phyloP scores from a whole-genome alignment of 2,797 vertebrate species.

The Mycteria americana region DNA sequence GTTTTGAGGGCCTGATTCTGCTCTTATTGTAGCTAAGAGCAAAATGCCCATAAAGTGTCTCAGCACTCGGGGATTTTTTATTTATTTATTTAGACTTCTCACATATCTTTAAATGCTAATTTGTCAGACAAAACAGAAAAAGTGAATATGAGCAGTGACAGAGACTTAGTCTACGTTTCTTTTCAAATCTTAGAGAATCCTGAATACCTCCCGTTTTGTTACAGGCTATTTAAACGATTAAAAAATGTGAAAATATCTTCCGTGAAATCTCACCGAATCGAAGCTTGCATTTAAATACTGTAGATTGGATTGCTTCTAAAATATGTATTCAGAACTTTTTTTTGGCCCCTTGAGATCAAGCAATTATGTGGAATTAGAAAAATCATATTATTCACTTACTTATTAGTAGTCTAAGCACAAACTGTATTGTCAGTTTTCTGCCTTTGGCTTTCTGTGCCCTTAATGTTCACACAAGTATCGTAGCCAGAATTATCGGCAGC shows the following conservation, averaged over 20 bases:
- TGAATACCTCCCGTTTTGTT: slow-evolving; percentile 35
- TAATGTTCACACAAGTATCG: slow-evolving; percentile 81
- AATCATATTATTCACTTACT: slow-evolving; percentile 74
- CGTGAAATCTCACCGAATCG: slow-evolving; percentile 49
- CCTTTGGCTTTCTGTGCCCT: slow-evolving; percentile 80
- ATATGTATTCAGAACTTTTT: slow-evolving; percentile 68
- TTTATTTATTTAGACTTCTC: slow-evolving; percentile 69
- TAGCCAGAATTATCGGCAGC: slow-evolving; percentile 77
- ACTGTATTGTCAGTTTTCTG: slow-evolving; percentile 80
- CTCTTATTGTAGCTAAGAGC: slow-evolving; percentile 14
- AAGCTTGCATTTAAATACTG: slow-evolving; percentile 60
- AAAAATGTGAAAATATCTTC: slow-evolving; percentile 52
- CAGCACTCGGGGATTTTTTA: slow-evolving; percentile 40
- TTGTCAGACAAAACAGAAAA: slow-evolving; percentile 63
- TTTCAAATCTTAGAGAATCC: slow-evolving; percentile 48
- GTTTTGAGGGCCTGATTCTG: slow-evolving; percentile 47
- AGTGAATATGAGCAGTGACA: slow-evolving; percentile 43
- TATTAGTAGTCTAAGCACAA: slow-evolving; percentile 80
- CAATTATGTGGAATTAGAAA: slow-evolving; percentile 75
- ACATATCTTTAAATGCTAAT: slow-evolving; percentile 62
- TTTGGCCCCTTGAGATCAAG: slow-evolving; percentile 71
- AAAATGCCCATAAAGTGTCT: slow-evolving; percentile 43
- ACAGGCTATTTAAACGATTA: slow-evolving; percentile 59
- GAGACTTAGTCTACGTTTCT: slow-evolving; percentile 39
- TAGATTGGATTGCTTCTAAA: slow-evolving; percentile 66